Percentiles rank a stretch among this genome's conserved stretches.
These are phyloP conservation scores for Bombus fervidus DNA, from an alignment of 1,140 invertebrate species.

Conservation along the genomic window DNA sequence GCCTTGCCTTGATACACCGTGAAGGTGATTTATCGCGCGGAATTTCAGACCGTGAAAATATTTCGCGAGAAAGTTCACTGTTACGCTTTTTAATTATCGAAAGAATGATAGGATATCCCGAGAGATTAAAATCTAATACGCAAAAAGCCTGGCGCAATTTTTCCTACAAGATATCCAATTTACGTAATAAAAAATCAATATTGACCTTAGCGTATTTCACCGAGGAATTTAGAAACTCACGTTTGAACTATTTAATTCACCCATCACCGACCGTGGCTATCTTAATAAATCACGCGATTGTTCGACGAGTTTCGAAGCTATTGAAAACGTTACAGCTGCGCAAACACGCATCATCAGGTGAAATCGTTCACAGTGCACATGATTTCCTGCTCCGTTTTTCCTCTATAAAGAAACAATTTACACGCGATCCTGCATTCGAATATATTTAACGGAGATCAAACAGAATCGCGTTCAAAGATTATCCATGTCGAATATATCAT, in stretches of 20 bases:
- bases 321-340: constrained; percentile 63
- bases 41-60: constrained; percentile 4
- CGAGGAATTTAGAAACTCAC: neutral
- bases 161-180: neutral
- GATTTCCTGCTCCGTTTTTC: neutral
- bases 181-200: neutral
- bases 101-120: too few species aligned
- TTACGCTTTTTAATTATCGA: constrained; percentile 11
- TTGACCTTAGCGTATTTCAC: neutral
- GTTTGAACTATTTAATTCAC: too few species aligned
- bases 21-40: constrained; percentile 1
- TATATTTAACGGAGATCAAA: neutral
- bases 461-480: neutral
- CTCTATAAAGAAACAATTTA: neutral
- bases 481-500: too few species aligned
- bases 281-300: constrained; percentile 55
- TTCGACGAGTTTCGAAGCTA: constrained; percentile 46
- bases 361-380: constrained; percentile 40
- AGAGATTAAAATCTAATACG: neutral
- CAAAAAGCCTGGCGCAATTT: neutral
- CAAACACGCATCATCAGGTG: constrained; percentile 63
- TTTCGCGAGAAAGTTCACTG: constrained; percentile 1
- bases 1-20: neutral
- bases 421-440: constrained; percentile 1
- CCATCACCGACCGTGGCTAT: constrained; percentile 7